Evolutionary conservation across 2,113 vertebrate genomes (phyloP).

Genomic region (Epinephelus lanceolatus): DNA sequence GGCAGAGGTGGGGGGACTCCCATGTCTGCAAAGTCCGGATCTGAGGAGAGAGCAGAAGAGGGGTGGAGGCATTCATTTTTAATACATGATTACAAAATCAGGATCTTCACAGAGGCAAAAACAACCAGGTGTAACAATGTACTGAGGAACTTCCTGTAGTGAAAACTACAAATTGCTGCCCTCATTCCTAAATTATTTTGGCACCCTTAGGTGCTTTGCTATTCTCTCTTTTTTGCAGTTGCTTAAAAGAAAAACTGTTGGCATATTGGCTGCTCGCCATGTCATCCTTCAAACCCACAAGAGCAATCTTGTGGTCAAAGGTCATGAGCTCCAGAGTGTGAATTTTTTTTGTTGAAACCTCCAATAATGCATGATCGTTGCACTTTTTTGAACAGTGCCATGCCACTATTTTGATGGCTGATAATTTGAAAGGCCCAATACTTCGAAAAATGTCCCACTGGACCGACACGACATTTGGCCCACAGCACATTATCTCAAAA

Average conservation of each 20-base stretch:
- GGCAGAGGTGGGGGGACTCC: conserved; percentile 96
- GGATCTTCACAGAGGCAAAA: conserved; percentile 42
- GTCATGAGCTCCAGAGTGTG: not conserved
- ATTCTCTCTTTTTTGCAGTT: not conserved
- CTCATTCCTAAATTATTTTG: conserved; percentile 19
- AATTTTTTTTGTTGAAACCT: not conserved
- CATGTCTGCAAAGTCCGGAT: conserved; percentile 98
- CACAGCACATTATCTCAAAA: no score
- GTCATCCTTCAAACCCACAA: not conserved
- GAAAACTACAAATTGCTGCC: conserved; percentile 21
- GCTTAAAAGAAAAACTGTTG: not conserved
- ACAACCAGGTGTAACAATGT: conserved; percentile 36
- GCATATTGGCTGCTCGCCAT: not conserved
- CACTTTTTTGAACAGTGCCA: no score
- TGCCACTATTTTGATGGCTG: no score
- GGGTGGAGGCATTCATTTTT: conserved; percentile 62
- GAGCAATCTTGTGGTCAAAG: not conserved
- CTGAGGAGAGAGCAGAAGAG: conserved; percentile 86
- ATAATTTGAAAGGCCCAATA: no score
- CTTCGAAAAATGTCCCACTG: no score
- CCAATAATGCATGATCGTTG: not conserved
- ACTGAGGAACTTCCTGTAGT: conserved; percentile 22
- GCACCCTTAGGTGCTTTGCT: not conserved
- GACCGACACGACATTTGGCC: no score
- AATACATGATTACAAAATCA: conserved; percentile 60